Evolutionary conservation across 2,888 invertebrate species (phyloP).

Genomic region (Gerosis bhagava): DNA sequence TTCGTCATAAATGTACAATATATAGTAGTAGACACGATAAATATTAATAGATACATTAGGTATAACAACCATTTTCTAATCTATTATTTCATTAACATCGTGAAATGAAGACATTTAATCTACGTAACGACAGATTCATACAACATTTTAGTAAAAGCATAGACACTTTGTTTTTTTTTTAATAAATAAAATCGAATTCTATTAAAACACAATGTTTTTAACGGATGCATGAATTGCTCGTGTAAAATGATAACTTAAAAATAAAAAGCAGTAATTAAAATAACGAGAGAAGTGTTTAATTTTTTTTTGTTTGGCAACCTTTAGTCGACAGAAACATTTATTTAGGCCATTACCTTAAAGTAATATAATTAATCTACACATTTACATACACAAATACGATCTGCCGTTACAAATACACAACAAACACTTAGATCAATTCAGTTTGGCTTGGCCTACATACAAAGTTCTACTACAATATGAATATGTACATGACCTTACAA

Average conservation of each 20-base stretch:
- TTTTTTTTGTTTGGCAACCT: too few relatives aligned
- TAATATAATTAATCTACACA: too few relatives aligned
- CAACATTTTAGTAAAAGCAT: too few relatives aligned
- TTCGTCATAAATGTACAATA: slow-evolving; percentile 18
- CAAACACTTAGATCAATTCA: slow-evolving; percentile 47
- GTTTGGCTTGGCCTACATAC: slow-evolving; percentile 61
- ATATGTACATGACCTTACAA: slow-evolving; percentile 39
- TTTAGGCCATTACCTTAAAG: too few relatives aligned
- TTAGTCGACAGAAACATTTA: too few relatives aligned
- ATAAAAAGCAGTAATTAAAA: too few relatives aligned
- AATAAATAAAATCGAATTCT: too few relatives aligned
- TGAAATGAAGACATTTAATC: slow-evolving; percentile 25
- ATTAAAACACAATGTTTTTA: too few relatives aligned
- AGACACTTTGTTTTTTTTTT: not conserved
- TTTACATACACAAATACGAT: too few relatives aligned
- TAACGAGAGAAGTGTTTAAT: too few relatives aligned
- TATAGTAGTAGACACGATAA: slow-evolving; percentile 18
- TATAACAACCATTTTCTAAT: slow-evolving; percentile 51
- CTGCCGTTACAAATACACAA: slow-evolving; percentile 11
- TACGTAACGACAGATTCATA: slow-evolving; percentile 18
- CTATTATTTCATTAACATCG: slow-evolving; percentile 23
- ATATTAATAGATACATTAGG: slow-evolving; percentile 22
- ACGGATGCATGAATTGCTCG: too few relatives aligned
- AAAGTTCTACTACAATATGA: slow-evolving; percentile 37
- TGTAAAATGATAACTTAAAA: too few relatives aligned